phyloP scores from a whole-genome alignment of 1,140 invertebrate species.

The Macrobrachium rosenbergii region DNA sequence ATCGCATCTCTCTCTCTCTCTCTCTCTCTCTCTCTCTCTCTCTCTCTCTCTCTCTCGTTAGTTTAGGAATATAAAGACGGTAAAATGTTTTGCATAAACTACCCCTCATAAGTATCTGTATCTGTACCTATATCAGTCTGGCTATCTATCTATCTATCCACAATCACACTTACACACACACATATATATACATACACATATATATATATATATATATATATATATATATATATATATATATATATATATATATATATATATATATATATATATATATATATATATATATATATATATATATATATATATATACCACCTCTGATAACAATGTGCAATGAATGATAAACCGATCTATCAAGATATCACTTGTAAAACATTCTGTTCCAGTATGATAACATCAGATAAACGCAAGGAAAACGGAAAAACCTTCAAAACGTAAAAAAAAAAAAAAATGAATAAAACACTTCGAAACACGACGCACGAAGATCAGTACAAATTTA shows the following conservation, averaged over 20 bases:
- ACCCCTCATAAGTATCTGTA: slow-evolving; percentile 22
- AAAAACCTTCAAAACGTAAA: no score
- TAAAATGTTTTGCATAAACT: not conserved
- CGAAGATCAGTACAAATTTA: no score
- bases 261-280: slow-evolving; percentile 29
- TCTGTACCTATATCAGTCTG: not conserved
- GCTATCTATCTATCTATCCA: slow-evolving; percentile 27
- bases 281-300: slow-evolving; percentile 4
- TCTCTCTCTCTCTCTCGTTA: not conserved
- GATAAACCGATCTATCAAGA: no score
- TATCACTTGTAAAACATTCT: no score
- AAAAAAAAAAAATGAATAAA: no score
- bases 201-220: slow-evolving; percentile 32
- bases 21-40: slow-evolving; percentile 5
- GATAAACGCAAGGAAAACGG: no score
- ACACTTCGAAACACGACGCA: no score
- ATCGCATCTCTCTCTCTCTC: not conserved
- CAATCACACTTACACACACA: slow-evolving; percentile 20
- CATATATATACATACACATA: slow-evolving; percentile 32
- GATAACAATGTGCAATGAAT: no score
- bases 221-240: not conserved
- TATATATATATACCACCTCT: not conserved
- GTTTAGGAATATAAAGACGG: not conserved
- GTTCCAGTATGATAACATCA: no score
- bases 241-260: slow-evolving; percentile 25